phyloP scores from a whole-genome alignment of 1,140 invertebrate genomes.

The Triops cancriformis region DNA sequence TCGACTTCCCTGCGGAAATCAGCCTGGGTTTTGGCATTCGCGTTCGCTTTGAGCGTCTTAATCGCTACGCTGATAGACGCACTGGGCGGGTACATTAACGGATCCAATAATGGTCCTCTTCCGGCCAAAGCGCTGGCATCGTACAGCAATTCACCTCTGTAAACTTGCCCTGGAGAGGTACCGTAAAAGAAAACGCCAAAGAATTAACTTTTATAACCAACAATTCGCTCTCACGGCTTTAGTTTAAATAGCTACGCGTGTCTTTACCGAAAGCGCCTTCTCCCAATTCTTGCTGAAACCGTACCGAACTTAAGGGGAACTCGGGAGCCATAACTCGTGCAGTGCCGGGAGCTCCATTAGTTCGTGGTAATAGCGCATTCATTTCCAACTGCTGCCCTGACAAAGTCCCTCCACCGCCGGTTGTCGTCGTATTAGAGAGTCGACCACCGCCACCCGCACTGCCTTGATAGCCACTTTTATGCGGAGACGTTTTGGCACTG shows the following conservation, averaged over 20 bases:
- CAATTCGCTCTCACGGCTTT: not conserved
- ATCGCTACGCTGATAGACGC: conserved; percentile 71
- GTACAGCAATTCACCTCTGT: conserved; percentile 79
- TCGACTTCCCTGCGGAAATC: conserved; percentile 83
- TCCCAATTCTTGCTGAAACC: conserved; percentile 87
- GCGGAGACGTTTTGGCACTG: conserved; percentile 22
- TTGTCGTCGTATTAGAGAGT: conserved; percentile 13
- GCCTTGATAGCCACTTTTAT: conserved; percentile 21
- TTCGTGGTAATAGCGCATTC: conserved; percentile 54
- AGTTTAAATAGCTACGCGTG: conserved; percentile 23
- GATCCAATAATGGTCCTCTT: conserved; percentile 42
- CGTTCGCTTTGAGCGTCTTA: conserved; percentile 89
- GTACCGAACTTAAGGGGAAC: conserved; percentile 64
- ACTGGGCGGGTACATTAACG: conserved; percentile 42
- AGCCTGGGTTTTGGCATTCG: conserved; percentile 77
- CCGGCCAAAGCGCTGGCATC: conserved; percentile 31
- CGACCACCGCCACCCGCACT: conserved; percentile 6
- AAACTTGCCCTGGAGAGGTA: conserved; percentile 60
- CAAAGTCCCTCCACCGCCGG: conserved; percentile 17
- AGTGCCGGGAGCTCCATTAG: conserved; percentile 21
- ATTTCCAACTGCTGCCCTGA: conserved; percentile 62
- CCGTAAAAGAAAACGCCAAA: conserved; percentile 21
- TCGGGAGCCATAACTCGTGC: conserved; percentile 39
- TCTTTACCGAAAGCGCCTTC: conserved; percentile 87
- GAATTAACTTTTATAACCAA: not conserved